Evolutionary conservation across 1,140 invertebrate species (phyloP).

Genomic region (Chironomus striatipennis): DNA sequence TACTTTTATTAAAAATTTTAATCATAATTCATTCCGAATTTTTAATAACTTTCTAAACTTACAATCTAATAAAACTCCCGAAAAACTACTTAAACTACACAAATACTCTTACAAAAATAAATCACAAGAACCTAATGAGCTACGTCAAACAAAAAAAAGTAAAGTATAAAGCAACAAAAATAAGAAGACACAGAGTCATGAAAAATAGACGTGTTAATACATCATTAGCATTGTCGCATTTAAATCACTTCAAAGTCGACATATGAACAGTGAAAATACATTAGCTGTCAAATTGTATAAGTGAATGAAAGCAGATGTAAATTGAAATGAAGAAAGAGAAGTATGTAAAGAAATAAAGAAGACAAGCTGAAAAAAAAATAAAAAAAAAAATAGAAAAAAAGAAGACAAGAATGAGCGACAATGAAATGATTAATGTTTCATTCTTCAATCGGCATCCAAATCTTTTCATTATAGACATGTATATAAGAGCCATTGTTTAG

Average conservation of each 20-base stretch:
- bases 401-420: background rate
- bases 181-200: no score
- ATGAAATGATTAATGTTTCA: constrained; percentile 11
- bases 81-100: no score
- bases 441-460: background rate
- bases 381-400: background rate
- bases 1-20: no score
- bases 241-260: constrained; percentile 16
- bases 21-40: no score
- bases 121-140: no score
- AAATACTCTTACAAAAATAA: no score
- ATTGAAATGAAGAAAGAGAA: background rate
- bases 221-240: constrained; percentile 22
- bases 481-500: no score
- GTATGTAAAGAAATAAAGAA: background rate
- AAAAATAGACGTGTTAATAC: background rate
- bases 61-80: no score
- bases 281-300: background rate
- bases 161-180: no score
- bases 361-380: background rate
- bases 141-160: no score
- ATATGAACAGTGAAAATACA: background rate
- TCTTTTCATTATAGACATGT: background rate
- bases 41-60: no score
- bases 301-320: background rate